Evolutionary conservation across 1,140 invertebrate species (phyloP).

Genomic region (Dryas iulia): DNA sequence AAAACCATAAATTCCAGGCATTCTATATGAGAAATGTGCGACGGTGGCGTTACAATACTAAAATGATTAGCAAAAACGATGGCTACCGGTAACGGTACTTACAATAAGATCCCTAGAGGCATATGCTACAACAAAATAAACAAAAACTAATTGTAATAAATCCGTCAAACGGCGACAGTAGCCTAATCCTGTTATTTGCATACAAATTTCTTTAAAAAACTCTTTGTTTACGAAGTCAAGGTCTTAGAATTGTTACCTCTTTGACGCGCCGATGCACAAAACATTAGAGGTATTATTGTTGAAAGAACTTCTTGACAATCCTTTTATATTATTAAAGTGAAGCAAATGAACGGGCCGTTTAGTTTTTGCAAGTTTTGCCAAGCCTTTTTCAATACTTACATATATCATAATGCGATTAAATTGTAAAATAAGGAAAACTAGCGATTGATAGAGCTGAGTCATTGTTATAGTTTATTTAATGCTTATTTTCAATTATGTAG

Average conservation of each 20-base stretch:
- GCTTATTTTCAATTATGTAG: neutral
- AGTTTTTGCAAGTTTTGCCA: constrained; percentile 28
- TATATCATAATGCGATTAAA: neutral
- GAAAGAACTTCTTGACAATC: neutral
- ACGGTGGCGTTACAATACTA: neutral
- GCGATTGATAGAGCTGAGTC: neutral
- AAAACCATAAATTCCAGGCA: too few relatives aligned
- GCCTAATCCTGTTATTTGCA: constrained; percentile 76
- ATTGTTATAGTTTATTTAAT: neutral
- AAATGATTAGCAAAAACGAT: constrained; percentile 7
- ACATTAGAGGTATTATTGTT: constrained; percentile 35
- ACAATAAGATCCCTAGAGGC: constrained; percentile 44
- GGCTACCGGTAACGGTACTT: constrained; percentile 41
- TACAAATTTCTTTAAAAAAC: constrained; percentile 55
- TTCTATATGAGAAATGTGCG: too few relatives aligned
- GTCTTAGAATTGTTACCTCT: constrained; percentile 59
- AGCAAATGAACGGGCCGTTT: neutral
- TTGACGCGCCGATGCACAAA: constrained; percentile 55
- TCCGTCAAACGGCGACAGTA: constrained; percentile 55
- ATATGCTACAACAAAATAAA: constrained; percentile 35
- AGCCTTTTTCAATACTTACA: constrained; percentile 11
- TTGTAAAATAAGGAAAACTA: neutral
- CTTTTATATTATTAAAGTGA: too few relatives aligned
- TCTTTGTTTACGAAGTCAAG: constrained; percentile 52
- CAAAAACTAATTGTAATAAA: constrained; percentile 48